Evolutionary conservation across 2,888 invertebrate species (phyloP), one percentile per base, ranked within the genome.

Genomic region (Habrosyne pyritoides): DNA sequence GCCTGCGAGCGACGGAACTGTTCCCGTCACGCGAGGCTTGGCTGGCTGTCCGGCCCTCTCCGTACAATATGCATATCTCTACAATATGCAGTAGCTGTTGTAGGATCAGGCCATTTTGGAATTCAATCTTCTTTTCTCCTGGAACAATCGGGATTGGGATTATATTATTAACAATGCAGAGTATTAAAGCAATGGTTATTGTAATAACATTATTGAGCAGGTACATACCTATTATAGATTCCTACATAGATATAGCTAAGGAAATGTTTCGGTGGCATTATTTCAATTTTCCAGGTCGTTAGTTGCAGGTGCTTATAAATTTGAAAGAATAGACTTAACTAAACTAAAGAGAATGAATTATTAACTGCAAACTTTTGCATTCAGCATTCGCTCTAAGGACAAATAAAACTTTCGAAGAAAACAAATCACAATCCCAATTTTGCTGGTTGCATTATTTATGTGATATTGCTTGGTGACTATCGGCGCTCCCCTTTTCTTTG

Each of bases 381-480:
- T 82, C 69, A 69, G 81, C 69, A 78, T 80, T 84, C 75, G 69
- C 71, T 72, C 68, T 67, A 75, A 85, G 87, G 81, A 86, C 84
- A 89, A 88, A 89, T 87, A 88, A 89, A 92, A 91, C 82, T 92
- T 92, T 87, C 70, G 66, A 84, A 86, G 89, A 86, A 91, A 91
- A 92, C 89, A 92, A 92, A 92, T 91, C 91, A 91, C 89, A 91
- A 91, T 87, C 84, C 84, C 91, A 90, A 92, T 92, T 89, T 87
- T 81, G 80, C 69, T 80, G 81, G 83, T 77, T 91, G 91, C 89
- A 91, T 92, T 91, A 92, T 92, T 91, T 92, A 92, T 92, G 87
- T 81, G 88, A 86, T 89, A 89, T 88, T 87, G 87, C 88, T 83
- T 80, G 82, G 83, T 79, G 84, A 82, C 83, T 84, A 84, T 79